phyloP scores from a whole-genome alignment of 2,797 vertebrate genomes.

The Chelonia mydas region DNA sequence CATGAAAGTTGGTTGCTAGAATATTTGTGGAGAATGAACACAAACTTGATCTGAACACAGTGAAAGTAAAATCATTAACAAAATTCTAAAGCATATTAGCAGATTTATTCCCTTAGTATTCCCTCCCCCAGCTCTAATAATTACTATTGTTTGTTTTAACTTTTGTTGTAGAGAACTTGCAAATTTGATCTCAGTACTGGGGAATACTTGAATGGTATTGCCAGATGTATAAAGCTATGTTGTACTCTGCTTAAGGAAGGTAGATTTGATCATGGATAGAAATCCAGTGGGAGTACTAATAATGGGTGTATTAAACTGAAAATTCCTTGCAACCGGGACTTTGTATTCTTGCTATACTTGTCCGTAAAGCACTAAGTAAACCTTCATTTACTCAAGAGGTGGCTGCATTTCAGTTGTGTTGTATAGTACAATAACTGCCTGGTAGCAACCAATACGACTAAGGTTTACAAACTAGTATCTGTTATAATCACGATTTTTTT shows the following conservation, averaged over 20 bases:
- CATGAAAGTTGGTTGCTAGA: not conserved
- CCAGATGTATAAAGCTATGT: not conserved
- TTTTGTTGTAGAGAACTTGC: not conserved
- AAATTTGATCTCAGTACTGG: not conserved
- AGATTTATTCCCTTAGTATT: not conserved
- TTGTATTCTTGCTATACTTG: not conserved
- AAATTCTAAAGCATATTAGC: not conserved
- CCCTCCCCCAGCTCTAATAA: not conserved
- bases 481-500: not conserved
- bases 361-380: not conserved
- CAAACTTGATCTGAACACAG: not conserved
- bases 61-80: not conserved
- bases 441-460: not conserved
- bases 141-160: not conserved
- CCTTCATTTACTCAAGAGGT: not conserved
- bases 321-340: not conserved
- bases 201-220: fast-evolving
- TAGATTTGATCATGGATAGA: not conserved
- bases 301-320: not conserved
- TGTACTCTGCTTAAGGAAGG: not conserved
- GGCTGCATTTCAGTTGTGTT: not conserved
- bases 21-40: not conserved
- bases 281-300: not conserved
- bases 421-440: not conserved
- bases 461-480: not conserved